phyloP scores from a whole-genome alignment of 2,113 vertebrate genomes.

The Sturnus vulgaris region DNA sequence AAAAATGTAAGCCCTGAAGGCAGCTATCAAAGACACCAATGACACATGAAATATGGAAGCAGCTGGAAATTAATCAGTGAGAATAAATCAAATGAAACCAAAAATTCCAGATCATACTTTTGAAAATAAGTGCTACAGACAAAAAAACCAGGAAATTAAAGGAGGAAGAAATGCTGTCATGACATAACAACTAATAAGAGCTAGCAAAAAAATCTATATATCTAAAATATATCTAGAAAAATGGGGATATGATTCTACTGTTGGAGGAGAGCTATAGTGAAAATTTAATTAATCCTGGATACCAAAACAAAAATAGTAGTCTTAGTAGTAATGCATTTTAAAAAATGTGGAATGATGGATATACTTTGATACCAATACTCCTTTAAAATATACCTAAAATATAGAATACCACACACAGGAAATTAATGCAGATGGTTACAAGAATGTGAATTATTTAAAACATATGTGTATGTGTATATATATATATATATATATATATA shows the following conservation, averaged over 20 bases:
- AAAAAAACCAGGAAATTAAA: background rate
- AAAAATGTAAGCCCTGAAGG: background rate
- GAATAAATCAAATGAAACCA: background rate
- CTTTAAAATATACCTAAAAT: background rate
- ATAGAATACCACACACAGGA: background rate
- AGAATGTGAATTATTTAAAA: background rate
- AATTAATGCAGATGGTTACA: background rate
- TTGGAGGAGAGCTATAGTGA: background rate
- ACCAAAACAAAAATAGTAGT: background rate
- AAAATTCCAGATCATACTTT: background rate
- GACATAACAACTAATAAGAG: background rate
- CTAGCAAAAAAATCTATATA: background rate
- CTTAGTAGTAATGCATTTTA: background rate
- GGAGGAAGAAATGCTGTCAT: background rate
- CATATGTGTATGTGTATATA: too few relatives aligned
- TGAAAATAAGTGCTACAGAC: background rate
- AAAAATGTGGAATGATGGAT: background rate
- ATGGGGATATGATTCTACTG: background rate
- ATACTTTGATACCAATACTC: background rate
- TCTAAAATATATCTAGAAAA: background rate
- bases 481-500: background rate
- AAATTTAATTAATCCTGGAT: background rate
- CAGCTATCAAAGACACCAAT: background rate
- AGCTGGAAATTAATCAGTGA: slow-evolving; percentile 21
- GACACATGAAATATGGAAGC: background rate